phyloP scores from a whole-genome alignment of 2,888 invertebrate species.

The Spatulosminthurus flaviceps region DNA sequence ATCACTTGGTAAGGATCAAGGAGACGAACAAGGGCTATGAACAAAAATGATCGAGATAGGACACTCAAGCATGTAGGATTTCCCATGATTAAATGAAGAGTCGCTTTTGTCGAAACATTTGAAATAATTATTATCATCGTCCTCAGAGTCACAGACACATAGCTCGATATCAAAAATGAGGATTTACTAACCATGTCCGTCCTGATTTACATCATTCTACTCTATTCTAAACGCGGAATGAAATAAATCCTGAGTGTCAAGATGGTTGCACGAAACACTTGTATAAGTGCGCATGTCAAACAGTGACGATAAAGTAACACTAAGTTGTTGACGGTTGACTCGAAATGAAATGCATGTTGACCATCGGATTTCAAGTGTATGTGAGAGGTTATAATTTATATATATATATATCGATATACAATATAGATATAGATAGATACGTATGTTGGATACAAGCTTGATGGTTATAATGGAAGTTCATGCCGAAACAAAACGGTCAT shows the following conservation, averaged over 20 bases:
- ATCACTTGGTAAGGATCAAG: neutral
- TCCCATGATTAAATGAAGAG: neutral
- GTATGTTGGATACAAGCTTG: neutral
- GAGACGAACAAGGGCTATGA: too few species aligned
- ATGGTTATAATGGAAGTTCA: neutral
- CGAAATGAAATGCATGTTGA: neutral
- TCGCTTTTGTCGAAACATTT: neutral
- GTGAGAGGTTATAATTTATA: neutral
- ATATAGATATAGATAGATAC: too few species aligned
- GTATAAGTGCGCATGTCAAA: neutral
- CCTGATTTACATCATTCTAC: neutral
- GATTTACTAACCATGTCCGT: constrained; percentile 18
- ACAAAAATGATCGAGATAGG: too few species aligned
- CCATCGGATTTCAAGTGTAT: neutral
- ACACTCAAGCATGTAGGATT: too few species aligned
- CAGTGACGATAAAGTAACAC: constrained; percentile 14
- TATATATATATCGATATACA: too few species aligned
- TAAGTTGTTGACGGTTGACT: neutral
- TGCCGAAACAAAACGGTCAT: constrained; percentile 21
- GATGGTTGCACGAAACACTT: neutral
- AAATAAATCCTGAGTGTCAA: neutral
- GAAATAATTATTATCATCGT: constrained; percentile 1
- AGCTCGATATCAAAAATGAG: neutral
- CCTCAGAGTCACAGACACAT: neutral
- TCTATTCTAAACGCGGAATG: too few species aligned